Evolutionary conservation across 2,113 vertebrate genomes (phyloP).

Genomic region (Spea bombifrons): DNA sequence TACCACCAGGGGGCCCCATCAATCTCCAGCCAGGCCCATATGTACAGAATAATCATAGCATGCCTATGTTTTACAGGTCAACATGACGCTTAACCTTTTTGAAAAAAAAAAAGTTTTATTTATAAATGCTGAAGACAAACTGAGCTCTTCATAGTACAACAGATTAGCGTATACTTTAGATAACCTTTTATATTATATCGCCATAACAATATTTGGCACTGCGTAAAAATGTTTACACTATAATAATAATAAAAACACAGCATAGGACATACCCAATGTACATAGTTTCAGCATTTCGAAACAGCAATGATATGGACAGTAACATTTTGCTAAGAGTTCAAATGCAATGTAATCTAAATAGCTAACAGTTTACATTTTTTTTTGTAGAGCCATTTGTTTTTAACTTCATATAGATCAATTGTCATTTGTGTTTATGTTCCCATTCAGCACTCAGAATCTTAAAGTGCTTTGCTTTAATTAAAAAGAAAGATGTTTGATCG

Average conservation of each 20-base stretch:
- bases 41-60: no score
- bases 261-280: conserved; percentile 26
- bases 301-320: conserved; percentile 16
- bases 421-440: no score
- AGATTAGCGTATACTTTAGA: conserved; percentile 22
- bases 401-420: no score
- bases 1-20: no score
- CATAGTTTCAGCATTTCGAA: conserved; percentile 35
- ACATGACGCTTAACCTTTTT: no score
- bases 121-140: conserved; percentile 26
- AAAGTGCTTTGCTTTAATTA: background rate
- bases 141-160: conserved; percentile 5
- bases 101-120: conserved; percentile 43
- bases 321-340: conserved; percentile 9
- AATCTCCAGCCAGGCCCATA: no score
- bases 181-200: conserved; percentile 28
- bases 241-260: conserved; percentile 15
- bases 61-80: no score
- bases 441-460: background rate
- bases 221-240: conserved; percentile 28
- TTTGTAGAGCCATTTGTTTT: no score
- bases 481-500: background rate
- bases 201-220: conserved; percentile 41
- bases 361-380: background rate
- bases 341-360: conserved; percentile 14